Conservation (phyloP, 1,140 invertebrate species). For the Hypothenemus hampei region DNA sequence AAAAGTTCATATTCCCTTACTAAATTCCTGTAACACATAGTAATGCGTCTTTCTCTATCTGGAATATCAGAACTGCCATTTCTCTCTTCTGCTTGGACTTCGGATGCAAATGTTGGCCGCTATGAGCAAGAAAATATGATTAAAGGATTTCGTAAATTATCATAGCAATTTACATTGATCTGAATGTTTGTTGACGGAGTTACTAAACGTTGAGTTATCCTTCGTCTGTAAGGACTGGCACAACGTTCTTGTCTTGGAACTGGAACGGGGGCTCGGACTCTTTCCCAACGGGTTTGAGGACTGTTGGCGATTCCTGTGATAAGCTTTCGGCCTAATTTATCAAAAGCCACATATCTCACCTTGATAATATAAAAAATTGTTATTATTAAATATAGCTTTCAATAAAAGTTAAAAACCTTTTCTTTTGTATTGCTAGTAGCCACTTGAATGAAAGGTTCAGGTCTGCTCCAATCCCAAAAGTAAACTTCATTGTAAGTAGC, state of each 20-base stretch:
- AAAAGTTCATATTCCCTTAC: constrained; percentile 51
- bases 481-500: constrained; percentile 80
- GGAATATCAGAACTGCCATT: constrained; percentile 35
- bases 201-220: constrained; percentile 36
- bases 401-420: constrained; percentile 55
- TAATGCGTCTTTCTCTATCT: constrained; percentile 45
- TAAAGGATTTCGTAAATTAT: not conserved
- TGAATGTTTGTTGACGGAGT: constrained; percentile 8
- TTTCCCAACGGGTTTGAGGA: constrained; percentile 49
- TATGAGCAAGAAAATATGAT: not conserved
- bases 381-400: not conserved
- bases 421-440: constrained; percentile 65
- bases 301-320: constrained; percentile 80
- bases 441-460: constrained; percentile 69
- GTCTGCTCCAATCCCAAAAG: constrained; percentile 86
- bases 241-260: constrained; percentile 35
- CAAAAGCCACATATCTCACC: constrained; percentile 76
- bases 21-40: constrained; percentile 47
- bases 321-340: constrained; percentile 72
- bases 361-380: constrained; percentile 23
- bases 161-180: constrained; percentile 11
- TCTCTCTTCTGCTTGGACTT: constrained; percentile 11
- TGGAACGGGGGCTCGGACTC: constrained; percentile 48
- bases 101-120: not conserved
- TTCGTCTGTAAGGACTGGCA: constrained; percentile 35